phyloP scores from a whole-genome alignment of 2,113 vertebrate genomes.

The Cacatua alba region DNA sequence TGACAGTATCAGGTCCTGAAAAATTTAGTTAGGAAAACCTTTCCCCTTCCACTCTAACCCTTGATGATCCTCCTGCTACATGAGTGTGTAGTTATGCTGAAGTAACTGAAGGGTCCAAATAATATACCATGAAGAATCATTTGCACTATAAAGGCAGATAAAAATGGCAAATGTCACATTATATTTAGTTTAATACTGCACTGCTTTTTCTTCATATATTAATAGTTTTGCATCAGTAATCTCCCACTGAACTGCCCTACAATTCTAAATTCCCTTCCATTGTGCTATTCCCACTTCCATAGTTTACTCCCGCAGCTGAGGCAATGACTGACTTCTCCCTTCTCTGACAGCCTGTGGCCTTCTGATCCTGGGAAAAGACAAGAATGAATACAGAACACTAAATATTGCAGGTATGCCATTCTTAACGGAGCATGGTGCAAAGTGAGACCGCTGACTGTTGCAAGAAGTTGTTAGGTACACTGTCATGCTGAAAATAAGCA shows the following conservation, averaged over 20 bases:
- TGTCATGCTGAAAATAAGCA: not conserved
- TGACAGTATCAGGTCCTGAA: not conserved
- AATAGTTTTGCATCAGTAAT: not conserved
- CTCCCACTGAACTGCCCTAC: not conserved
- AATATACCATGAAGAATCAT: not conserved
- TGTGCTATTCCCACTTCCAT: not conserved
- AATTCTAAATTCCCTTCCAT: not conserved
- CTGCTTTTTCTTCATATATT: not conserved
- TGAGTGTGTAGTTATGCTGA: not conserved
- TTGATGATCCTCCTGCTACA: not conserved
- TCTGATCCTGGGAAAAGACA: not conserved
- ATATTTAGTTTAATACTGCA: not conserved
- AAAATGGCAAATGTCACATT: not conserved
- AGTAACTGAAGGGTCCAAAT: not conserved
- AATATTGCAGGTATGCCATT: not conserved
- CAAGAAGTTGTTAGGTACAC: not conserved
- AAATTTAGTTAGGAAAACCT: not conserved
- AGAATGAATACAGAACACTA: not conserved
- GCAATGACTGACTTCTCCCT: not conserved
- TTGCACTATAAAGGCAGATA: not conserved
- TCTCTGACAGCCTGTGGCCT: not conserved
- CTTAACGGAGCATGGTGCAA: not conserved
- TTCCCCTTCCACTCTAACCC: not conserved
- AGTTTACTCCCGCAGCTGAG: not conserved
- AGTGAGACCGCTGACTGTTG: not conserved